Evolutionary conservation across 2,888 invertebrate genomes (phyloP).

Genomic region (Macrosoma leucophasiata): DNA sequence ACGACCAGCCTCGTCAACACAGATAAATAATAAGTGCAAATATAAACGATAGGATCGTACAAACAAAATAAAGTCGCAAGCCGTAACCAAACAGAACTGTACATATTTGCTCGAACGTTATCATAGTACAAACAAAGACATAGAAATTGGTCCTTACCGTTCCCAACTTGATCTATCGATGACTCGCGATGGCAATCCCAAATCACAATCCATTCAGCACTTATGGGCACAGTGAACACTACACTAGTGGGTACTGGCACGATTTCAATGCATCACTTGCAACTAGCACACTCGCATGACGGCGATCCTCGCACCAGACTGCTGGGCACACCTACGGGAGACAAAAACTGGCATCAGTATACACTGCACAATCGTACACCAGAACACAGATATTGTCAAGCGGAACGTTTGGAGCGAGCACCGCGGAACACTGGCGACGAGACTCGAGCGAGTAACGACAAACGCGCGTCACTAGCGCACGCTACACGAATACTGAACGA

Average conservation of each 20-base stretch:
- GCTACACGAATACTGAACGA: constrained; percentile 55
- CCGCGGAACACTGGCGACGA: constrained; percentile 18
- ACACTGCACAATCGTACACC: constrained; percentile 41
- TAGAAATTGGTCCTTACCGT: constrained; percentile 50
- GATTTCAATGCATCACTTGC: constrained; percentile 65
- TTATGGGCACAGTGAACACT: constrained; percentile 64
- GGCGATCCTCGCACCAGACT: constrained; percentile 40
- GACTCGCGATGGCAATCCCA: constrained; percentile 71
- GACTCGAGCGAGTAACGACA: constrained; percentile 31
- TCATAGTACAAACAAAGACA: constrained; percentile 15
- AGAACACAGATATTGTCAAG: constrained; percentile 43
- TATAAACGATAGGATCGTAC: constrained; percentile 16
- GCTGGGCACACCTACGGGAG: constrained; percentile 57
- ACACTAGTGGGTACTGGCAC: constrained; percentile 59
- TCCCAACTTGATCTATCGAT: constrained; percentile 66
- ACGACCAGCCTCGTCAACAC: constrained; percentile 13
- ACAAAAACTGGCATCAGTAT: constrained; percentile 54
- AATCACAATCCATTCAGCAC: constrained; percentile 72
- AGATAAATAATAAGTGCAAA: constrained; percentile 12
- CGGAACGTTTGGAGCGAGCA: constrained; percentile 14
- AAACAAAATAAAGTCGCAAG: constrained; percentile 25
- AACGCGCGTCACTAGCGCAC: constrained; percentile 42
- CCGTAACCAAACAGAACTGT: constrained; percentile 18
- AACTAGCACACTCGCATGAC: constrained; percentile 68
- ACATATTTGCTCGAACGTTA: constrained; percentile 17